Evolutionary conservation across 2,113 vertebrate genomes (phyloP).

Genomic region (Burhinus bistriatus): DNA sequence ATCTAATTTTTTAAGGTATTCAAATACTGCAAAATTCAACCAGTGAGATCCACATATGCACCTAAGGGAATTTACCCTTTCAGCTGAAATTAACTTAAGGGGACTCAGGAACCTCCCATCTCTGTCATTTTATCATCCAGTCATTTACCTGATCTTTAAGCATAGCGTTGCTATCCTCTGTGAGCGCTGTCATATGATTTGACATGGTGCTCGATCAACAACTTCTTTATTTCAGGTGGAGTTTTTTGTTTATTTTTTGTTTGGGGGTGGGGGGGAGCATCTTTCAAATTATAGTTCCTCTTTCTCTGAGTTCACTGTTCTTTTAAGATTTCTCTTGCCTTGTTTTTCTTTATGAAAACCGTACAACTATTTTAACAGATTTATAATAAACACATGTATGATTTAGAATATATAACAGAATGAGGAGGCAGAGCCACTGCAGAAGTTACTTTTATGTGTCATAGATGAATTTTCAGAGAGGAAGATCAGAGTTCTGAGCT

Average conservation of each 20-base stretch:
- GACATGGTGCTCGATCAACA: not conserved
- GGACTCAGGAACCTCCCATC: not conserved
- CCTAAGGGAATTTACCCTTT: not conserved
- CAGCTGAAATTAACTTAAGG: not conserved
- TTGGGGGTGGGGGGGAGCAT: no score
- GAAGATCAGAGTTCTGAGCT: not conserved
- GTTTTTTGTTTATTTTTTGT: fast-evolving
- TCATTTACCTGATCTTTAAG: not conserved
- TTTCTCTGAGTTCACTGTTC: not conserved
- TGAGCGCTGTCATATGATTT: not conserved
- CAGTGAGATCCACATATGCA: not conserved
- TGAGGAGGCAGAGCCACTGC: not conserved
- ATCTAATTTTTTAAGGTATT: not conserved
- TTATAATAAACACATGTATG: not conserved
- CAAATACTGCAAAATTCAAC: not conserved
- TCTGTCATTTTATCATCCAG: not conserved
- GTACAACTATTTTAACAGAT: not conserved
- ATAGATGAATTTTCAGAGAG: not conserved
- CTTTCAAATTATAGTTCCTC: not conserved
- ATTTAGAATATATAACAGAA: not conserved
- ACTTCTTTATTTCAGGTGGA: not conserved
- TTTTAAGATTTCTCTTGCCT: not conserved
- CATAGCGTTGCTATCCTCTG: not conserved
- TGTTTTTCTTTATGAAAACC: not conserved
- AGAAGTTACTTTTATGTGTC: not conserved